Percentiles rank a stretch among this genome's conserved stretches.
phyloP scores from a whole-genome alignment of 2,797 vertebrate species.

The Oreonectes daqikongensis region DNA sequence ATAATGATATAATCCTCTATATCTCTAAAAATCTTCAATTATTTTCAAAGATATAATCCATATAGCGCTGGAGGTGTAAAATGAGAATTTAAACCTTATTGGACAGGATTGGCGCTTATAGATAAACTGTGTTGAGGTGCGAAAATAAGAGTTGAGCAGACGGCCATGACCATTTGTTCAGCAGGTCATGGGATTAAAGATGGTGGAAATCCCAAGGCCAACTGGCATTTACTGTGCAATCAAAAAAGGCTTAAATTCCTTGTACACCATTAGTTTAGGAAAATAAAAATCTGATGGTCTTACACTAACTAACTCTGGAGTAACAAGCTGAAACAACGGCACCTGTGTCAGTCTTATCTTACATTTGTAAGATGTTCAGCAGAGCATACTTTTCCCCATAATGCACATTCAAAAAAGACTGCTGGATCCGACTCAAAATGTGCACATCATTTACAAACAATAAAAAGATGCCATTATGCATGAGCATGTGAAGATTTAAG shows the following conservation, averaged over 20 bases:
- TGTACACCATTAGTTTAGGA: neutral
- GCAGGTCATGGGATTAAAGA: conserved; percentile 67
- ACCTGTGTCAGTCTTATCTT: conserved; percentile 30
- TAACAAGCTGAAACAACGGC: conserved; percentile 17
- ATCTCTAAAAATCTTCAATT: neutral
- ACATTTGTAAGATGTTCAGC: neutral
- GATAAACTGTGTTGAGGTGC: conserved; percentile 37
- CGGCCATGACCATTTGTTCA: conserved; percentile 58
- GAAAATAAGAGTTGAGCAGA: conserved; percentile 36
- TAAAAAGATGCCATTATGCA: conserved; percentile 42
- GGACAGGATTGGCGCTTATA: conserved; percentile 17
- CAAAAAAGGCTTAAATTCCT: conserved; percentile 66
- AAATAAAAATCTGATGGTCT: conserved; percentile 17
- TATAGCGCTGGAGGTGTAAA: conserved; percentile 20
- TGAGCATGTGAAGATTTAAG: conserved; percentile 37
- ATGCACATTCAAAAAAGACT: conserved; percentile 6
- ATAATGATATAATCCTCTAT: neutral
- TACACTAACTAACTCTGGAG: conserved; percentile 31
- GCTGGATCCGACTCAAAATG: conserved; percentile 33
- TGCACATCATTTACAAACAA: conserved; percentile 33
- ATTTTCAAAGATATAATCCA: conserved; percentile 27
- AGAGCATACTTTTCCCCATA: neutral
- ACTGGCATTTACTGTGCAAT: conserved; percentile 69
- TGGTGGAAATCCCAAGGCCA: conserved; percentile 71
- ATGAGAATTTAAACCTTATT: conserved; percentile 20